Evolutionary conservation across 2,797 vertebrate genomes (phyloP).

Genomic region (Ctenosaura bakeri): DNA sequence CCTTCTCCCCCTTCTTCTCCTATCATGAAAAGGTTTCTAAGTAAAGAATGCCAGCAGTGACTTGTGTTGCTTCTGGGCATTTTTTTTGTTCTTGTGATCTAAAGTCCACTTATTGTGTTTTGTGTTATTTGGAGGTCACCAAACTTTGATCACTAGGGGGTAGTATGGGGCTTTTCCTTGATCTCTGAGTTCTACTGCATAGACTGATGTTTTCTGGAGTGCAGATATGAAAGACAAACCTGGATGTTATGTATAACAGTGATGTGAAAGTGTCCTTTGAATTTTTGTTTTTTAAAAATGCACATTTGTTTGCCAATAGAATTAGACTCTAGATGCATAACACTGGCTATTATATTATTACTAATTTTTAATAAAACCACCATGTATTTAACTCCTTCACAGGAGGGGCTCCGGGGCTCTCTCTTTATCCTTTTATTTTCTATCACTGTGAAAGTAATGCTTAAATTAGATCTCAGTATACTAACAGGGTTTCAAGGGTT

Average conservation of each 20-base stretch:
- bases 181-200: slow-evolving; percentile 76
- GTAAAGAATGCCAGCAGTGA: slow-evolving; percentile 85
- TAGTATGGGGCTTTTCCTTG: slow-evolving; percentile 82
- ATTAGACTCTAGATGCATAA: not conserved
- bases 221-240: slow-evolving; percentile 56
- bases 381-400: not conserved
- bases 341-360: slow-evolving; percentile 8
- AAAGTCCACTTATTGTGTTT: slow-evolving; percentile 86
- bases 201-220: slow-evolving; percentile 71
- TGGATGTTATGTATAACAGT: not conserved
- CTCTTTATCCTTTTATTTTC: slow-evolving; percentile 48
- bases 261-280: slow-evolving; percentile 21
- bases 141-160: slow-evolving; percentile 86
- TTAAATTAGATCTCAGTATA: slow-evolving; percentile 36
- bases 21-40: slow-evolving; percentile 84
- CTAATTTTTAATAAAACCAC: not conserved
- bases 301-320: slow-evolving; percentile 30
- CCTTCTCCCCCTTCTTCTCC: slow-evolving; percentile 77
- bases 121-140: slow-evolving; percentile 86
- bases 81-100: slow-evolving; percentile 87
- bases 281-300: slow-evolving; percentile 44
- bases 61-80: slow-evolving; percentile 85
- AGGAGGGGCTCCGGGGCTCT: slow-evolving; percentile 19
- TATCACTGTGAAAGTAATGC: slow-evolving; percentile 40
- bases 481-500: slow-evolving; percentile 53